Evolutionary conservation across 2,797 vertebrate species (phyloP).

Genomic region (Pyrrhura leucotis): DNA sequence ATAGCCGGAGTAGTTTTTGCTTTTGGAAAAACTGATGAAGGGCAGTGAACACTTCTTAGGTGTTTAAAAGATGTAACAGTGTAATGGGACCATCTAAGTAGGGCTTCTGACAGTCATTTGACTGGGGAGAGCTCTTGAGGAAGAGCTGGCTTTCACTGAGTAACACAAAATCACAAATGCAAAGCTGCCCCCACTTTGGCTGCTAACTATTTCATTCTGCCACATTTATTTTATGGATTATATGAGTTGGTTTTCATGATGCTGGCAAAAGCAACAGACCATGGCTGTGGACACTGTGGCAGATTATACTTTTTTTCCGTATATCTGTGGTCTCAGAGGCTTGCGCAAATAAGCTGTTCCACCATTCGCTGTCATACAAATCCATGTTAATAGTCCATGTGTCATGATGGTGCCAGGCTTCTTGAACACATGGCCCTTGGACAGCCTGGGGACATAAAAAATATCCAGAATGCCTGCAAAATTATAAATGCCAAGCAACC

Average conservation of each 20-base stretch:
- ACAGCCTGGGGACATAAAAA: not conserved
- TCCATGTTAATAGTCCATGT: not conserved
- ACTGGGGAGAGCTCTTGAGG: not conserved
- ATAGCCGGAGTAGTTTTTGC: not conserved
- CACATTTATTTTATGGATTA: not conserved
- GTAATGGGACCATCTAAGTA: not conserved
- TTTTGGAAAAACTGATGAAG: not conserved
- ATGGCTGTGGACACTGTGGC: not conserved
- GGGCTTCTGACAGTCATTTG: not conserved
- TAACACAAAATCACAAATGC: not conserved
- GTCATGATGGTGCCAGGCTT: not conserved
- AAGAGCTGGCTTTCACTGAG: not conserved
- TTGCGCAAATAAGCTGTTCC: not conserved
- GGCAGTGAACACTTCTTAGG: not conserved
- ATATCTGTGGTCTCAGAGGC: not conserved
- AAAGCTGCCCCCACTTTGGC: not conserved
- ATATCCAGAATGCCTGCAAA: not conserved
- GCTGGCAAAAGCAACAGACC: not conserved
- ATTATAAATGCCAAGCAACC: not conserved
- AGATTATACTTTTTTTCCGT: not conserved
- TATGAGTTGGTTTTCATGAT: not conserved
- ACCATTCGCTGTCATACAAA: not conserved
- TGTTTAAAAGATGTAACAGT: not conserved
- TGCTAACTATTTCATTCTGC: not conserved
- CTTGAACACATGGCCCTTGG: not conserved